Percentiles rank a stretch among this genome's conserved stretches.
phyloP scores from a whole-genome alignment of 2,888 invertebrate genomes.

The Hyposoter didymator region DNA sequence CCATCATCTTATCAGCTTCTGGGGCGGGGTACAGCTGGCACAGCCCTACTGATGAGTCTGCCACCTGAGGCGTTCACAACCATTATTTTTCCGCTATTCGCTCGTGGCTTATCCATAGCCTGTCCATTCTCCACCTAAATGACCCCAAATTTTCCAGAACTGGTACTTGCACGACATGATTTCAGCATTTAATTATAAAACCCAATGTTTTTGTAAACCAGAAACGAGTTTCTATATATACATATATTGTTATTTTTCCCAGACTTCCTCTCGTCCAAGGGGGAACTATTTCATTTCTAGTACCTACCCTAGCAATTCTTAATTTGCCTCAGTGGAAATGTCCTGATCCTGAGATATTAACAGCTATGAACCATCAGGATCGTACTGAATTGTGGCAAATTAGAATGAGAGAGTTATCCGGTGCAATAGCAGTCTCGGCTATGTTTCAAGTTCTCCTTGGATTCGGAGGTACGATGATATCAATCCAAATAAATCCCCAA shows the following conservation, averaged over 20 bases:
- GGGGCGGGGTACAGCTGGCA: too few relatives aligned
- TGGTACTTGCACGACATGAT: too few relatives aligned
- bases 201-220: neutral
- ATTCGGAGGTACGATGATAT: constrained; percentile 77
- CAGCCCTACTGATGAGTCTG: too few relatives aligned
- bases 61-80: too few relatives aligned
- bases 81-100: too few relatives aligned
- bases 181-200: constrained; percentile 21
- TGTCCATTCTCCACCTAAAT: too few relatives aligned
- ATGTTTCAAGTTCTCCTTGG: constrained; percentile 91
- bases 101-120: too few relatives aligned
- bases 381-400: constrained; percentile 89
- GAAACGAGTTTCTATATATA: neutral
- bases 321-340: constrained; percentile 90
- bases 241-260: neutral
- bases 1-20: too few relatives aligned
- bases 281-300: constrained; percentile 92
- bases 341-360: constrained; percentile 85
- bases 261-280: constrained; percentile 91
- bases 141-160: too few relatives aligned
- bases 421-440: constrained; percentile 92
- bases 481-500: neutral
- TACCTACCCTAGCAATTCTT: constrained; percentile 91
- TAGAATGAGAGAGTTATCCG: constrained; percentile 92
- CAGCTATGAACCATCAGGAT: constrained; percentile 86